Percentiles rank a stretch among this genome's conserved stretches.
phyloP scores from a whole-genome alignment of 2,797 vertebrate genomes.

The Martes flavigula region DNA sequence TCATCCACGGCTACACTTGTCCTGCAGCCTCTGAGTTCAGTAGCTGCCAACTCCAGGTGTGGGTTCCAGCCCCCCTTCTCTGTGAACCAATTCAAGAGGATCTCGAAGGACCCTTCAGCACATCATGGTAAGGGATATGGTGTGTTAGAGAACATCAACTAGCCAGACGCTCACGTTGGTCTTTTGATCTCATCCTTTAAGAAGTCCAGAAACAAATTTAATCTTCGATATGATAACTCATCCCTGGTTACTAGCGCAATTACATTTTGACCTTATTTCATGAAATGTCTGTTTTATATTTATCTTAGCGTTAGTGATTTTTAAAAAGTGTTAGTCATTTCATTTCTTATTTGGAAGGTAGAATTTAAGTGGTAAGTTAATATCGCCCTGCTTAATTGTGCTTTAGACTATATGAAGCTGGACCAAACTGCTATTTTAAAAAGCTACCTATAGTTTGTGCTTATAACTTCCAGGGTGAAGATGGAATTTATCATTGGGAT shows the following conservation, averaged over 20 bases:
- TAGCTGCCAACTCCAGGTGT: background rate
- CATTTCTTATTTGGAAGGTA: slow-evolving; percentile 14
- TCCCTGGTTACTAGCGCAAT: background rate
- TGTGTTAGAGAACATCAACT: background rate
- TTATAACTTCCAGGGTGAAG: background rate
- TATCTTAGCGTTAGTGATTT: background rate
- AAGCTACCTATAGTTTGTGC: background rate
- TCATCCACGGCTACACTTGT: background rate
- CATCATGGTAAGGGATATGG: background rate
- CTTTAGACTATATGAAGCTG: slow-evolving; percentile 37
- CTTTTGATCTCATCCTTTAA: background rate
- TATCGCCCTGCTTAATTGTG: background rate
- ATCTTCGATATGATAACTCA: background rate
- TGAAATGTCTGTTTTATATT: background rate
- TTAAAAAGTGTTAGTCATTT: background rate
- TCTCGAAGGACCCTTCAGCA: background rate
- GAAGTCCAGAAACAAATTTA: slow-evolving; percentile 15
- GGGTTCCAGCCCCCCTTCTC: background rate
- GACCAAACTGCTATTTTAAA: slow-evolving; percentile 37
- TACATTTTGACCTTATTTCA: background rate
- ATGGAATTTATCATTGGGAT: slow-evolving; percentile 19
- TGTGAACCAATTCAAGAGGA: background rate
- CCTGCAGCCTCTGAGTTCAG: background rate
- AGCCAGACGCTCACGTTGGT: background rate
- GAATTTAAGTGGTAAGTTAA: slow-evolving; percentile 42